These are phyloP conservation scores for Sebastes nivosus DNA, from an alignment of 2,797 vertebrate genomes.

Conservation along the genomic window DNA sequence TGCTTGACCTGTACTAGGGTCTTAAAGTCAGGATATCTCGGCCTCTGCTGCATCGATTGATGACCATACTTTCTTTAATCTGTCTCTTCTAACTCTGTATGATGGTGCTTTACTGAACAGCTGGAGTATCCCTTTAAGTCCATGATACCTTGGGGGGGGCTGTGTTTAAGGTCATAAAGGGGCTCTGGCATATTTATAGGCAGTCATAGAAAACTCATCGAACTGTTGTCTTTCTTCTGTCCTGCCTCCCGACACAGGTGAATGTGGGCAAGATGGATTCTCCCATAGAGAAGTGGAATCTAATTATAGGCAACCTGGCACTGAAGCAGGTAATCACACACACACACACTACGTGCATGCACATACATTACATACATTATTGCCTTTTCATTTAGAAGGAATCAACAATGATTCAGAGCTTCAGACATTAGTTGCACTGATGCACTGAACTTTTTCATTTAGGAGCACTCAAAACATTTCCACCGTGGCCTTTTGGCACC, in stretches of 20 bases:
- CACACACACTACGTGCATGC: background rate
- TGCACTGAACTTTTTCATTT: no score
- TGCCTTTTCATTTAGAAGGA: background rate
- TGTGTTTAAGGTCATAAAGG: background rate
- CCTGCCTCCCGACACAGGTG: conserved; percentile 80
- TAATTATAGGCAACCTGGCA: conserved; percentile 96
- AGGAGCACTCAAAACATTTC: no score
- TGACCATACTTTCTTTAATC: background rate
- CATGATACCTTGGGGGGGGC: background rate
- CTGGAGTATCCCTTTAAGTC: background rate
- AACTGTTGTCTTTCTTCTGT: background rate
- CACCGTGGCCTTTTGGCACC: no score
- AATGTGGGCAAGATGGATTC: conserved; percentile 99
- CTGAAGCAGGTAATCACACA: conserved; percentile 90
- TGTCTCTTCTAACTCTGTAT: background rate
- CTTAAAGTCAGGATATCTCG: no score
- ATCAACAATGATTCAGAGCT: background rate
- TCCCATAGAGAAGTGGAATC: conserved; percentile 97
- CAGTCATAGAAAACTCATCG: background rate
- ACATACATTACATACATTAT: background rate
- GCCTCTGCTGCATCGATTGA: no score
- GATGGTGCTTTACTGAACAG: background rate
- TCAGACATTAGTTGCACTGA: no score
- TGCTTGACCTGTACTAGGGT: no score
- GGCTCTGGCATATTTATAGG: background rate